Base-by-base conservation (phyloP, 2,113 vertebrate genomes). In the Willisornis vidua region DNA sequence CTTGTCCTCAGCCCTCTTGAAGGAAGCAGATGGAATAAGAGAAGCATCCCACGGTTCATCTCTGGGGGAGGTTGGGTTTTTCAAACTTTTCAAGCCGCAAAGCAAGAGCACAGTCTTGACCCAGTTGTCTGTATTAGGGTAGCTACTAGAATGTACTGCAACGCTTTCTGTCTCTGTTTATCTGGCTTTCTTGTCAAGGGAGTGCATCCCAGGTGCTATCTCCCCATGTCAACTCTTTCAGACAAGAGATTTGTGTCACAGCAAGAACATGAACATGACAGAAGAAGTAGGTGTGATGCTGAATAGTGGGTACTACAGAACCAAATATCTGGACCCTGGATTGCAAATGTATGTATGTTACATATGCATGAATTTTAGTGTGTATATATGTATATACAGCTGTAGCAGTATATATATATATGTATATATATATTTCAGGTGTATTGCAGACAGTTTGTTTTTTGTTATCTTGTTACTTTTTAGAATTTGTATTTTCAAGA, bases 191-290 rank as follows among this genome's bases (percentile, higher is more conserved):
- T 19, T 74, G 58, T 26, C 19, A 67, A 29, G 11, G 5, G 7
- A 71, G 14, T 19, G 76, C 18, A 24, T 74, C 19, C 37, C 43
- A 55, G 37, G 5, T 67, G 39, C 33, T 58, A 11, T 43, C 26
- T 51, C 20, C 14, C n/a, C 1, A 0, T 17, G 17, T n/a, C 19
- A n/a, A 29, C 10, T 79, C 29, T 68, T 17, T 20, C 45, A 46
- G 48, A 35, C 6, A 31, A 41, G 20, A 83, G 25, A 33, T 68
- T 52, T 57, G 6, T 71, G 19, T 75, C 39, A 35, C 39, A 67
- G 20, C 0, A 2, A 57, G 45, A 19, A 5, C 1, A 8, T 33
- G n/a, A 85, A 31, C 4, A 6, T 12, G 39, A 19, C 2, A 3
- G 35, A 70, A 75, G n/a, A 63, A 77, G 25, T 15, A 37, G n/a